A percentile compares a stretch with the other conserved stretches of the same genome.
phyloP scores from a whole-genome alignment of 2,797 vertebrate species.

The Poeciliopsis presidionis region DNA sequence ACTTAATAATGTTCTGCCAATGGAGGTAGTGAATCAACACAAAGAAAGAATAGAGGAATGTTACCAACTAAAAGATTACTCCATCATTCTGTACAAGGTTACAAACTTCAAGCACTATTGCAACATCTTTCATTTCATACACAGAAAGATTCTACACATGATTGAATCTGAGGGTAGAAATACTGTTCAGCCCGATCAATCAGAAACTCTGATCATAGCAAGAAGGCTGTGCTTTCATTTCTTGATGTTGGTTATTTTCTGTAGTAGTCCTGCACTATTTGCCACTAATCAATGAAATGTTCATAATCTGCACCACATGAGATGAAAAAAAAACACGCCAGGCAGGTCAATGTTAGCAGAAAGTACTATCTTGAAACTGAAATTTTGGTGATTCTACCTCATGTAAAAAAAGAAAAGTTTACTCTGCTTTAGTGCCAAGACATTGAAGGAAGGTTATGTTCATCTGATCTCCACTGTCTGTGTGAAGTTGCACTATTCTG shows the following conservation, averaged over 20 bases:
- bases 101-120: not conserved
- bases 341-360: not conserved
- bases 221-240: not conserved
- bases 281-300: not conserved
- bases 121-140: not conserved
- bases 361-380: not conserved
- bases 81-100: not conserved
- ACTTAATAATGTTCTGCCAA: slow-evolving; percentile 1
- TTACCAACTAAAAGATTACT: not conserved
- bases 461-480: not conserved
- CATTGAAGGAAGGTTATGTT: not conserved
- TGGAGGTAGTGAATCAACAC: not conserved
- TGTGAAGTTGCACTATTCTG: not conserved
- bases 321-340: not conserved
- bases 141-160: not conserved
- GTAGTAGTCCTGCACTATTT: not conserved
- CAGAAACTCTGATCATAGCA: not conserved
- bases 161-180: not conserved
- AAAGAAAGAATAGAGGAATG: slow-evolving; percentile 6
- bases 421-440: not conserved
- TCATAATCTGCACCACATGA: not conserved
- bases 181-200: not conserved
- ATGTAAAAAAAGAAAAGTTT: not conserved
- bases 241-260: not conserved
- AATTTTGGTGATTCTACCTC: not conserved